These are phyloP conservation scores for Melitaea cinxia DNA, from an alignment of 1,140 invertebrate genomes.

Conservation along the genomic window DNA sequence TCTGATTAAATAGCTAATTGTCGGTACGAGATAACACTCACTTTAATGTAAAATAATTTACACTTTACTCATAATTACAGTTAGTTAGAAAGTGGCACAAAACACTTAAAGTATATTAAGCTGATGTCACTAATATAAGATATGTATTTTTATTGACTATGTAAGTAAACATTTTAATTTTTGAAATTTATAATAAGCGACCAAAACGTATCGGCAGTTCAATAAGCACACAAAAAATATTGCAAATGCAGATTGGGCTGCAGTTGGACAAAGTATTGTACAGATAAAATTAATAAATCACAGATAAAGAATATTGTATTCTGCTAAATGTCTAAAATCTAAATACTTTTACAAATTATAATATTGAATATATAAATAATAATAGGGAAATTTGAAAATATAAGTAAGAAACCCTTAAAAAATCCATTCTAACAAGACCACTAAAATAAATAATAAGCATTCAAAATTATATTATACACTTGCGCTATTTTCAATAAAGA, in stretches of 20 bases:
- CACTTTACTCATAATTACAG: conserved; percentile 43
- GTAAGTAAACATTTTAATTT: neutral
- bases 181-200: conserved; percentile 15
- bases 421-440: no score
- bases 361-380: no score
- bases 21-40: conserved; percentile 16
- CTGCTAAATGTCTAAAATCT: no score
- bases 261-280: conserved; percentile 22
- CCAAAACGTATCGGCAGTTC: conserved; percentile 23
- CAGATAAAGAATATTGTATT: no score
- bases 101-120: conserved; percentile 22
- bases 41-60: conserved; percentile 23
- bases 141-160: neutral
- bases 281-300: conserved; percentile 13
- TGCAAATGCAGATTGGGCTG: conserved; percentile 27
- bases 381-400: no score
- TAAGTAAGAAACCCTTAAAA: no score
- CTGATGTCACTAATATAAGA: neutral
- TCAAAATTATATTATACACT: no score
- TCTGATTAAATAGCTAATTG: conserved; percentile 2
- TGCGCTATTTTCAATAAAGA: no score
- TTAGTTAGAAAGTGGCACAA: conserved; percentile 43
- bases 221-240: conserved; percentile 32
- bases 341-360: no score
- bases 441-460: no score